Percentiles rank a stretch among this genome's conserved stretches.
These are phyloP conservation scores for Heterodera filipjevi DNA, from an alignment of 2,888 invertebrate species.

Conservation along the genomic window DNA sequence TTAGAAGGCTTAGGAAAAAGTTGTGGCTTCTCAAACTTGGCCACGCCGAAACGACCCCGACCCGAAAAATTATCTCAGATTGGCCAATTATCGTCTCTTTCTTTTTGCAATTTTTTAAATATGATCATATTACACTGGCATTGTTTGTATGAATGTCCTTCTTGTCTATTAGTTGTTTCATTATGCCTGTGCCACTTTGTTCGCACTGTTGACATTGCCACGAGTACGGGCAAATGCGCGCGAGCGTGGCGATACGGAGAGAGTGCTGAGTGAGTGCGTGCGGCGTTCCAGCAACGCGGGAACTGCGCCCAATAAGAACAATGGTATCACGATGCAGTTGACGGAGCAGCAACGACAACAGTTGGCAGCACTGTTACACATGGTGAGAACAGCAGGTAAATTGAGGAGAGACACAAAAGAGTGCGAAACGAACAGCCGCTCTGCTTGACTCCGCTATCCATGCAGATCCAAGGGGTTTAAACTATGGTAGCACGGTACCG, in stretches of 20 bases:
- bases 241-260: constrained; percentile 28
- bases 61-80: too few relatives aligned
- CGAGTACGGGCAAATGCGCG: constrained; percentile 25
- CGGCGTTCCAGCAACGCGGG: constrained; percentile 11
- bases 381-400: constrained; percentile 42
- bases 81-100: too few relatives aligned
- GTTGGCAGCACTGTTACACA: constrained; percentile 40
- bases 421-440: too few relatives aligned
- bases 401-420: background rate
- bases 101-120: too few relatives aligned
- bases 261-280: constrained; percentile 13
- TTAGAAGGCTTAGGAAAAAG: too few relatives aligned
- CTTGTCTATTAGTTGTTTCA: constrained; percentile 35
- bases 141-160: background rate
- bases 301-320: too few relatives aligned
- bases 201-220: constrained; percentile 21
- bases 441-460: too few relatives aligned
- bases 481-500: too few relatives aligned
- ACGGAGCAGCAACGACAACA: constrained; percentile 42
- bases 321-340: constrained; percentile 25
- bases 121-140: too few relatives aligned
- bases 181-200: constrained; percentile 19
- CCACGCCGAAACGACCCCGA: too few relatives aligned
- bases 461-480: too few relatives aligned
- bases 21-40: too few relatives aligned